These are phyloP conservation scores for Melitaea cinxia DNA, from an alignment of 1,140 invertebrate species.

Conservation along the genomic window DNA sequence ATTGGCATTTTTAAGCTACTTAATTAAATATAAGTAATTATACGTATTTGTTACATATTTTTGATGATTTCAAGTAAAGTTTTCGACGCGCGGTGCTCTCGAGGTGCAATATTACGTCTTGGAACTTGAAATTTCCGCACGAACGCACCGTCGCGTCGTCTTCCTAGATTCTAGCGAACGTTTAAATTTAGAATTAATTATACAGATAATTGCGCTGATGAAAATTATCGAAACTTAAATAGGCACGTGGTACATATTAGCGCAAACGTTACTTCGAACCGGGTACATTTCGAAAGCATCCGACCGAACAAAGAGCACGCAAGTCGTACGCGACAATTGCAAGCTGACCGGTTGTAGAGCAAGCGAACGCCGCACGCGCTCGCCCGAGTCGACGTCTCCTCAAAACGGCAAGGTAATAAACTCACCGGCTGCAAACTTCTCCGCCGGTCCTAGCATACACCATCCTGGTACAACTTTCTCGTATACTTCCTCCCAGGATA, in stretches of 20 bases:
- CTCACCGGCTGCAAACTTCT: conserved; percentile 71
- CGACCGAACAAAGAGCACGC: conserved; percentile 71
- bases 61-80: background rate
- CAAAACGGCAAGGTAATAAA: conserved; percentile 49
- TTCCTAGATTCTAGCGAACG: conserved; percentile 6
- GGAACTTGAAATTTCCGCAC: conserved; percentile 15
- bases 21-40: conserved; percentile 22
- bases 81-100: background rate
- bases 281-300: conserved; percentile 69
- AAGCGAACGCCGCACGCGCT: conserved; percentile 44
- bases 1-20: conserved; percentile 17
- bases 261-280: conserved; percentile 56
- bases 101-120: conserved; percentile 4
- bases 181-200: conserved; percentile 22
- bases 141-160: conserved; percentile 15
- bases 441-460: conserved; percentile 52
- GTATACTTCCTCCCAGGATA: conserved; percentile 73
- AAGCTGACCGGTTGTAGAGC: conserved; percentile 53
- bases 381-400: conserved; percentile 40
- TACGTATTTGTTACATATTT: too few relatives aligned
- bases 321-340: conserved; percentile 60
- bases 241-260: conserved; percentile 48
- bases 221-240: conserved; percentile 40
- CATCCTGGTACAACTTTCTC: conserved; percentile 67
- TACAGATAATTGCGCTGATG: conserved; percentile 54